Percentiles rank a stretch among this genome's conserved stretches.
These are phyloP conservation scores for Candoia aspera DNA, from an alignment of 2,113 vertebrate species.

Conservation along the genomic window DNA sequence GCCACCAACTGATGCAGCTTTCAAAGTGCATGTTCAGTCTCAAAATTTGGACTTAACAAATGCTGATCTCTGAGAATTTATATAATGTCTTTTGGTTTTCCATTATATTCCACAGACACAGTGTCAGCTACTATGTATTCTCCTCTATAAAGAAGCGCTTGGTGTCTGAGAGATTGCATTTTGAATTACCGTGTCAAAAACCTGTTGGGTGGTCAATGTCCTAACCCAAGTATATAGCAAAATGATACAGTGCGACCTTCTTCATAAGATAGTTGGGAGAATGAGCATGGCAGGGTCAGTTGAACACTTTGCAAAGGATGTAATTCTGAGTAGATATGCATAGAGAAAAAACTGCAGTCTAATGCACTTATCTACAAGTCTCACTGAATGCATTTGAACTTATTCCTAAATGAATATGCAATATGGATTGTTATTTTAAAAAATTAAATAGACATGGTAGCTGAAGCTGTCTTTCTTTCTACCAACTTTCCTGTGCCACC, in stretches of 20 bases:
- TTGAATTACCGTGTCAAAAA: not conserved
- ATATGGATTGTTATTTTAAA: not conserved
- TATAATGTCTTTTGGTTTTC: not conserved
- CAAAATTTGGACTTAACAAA: not conserved
- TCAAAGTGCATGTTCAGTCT: not conserved
- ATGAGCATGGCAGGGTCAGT: not conserved
- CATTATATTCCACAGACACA: not conserved
- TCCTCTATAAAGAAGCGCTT: not conserved
- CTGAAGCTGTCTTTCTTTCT: not conserved
- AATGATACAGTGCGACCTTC: not conserved
- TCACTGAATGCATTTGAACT: not conserved
- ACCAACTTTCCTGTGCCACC: not conserved
- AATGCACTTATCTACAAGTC: not conserved
- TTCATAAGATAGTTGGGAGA: not conserved
- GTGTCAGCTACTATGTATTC: not conserved
- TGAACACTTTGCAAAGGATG: not conserved
- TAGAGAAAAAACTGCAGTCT: not conserved
- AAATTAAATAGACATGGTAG: not conserved
- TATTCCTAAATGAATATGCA: not conserved
- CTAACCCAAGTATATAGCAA: too few species aligned
- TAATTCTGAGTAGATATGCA: not conserved
- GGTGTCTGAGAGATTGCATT: too few species aligned
- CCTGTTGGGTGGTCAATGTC: not conserved
- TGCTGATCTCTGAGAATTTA: not conserved
- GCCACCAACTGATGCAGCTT: not conserved